Percentiles rank a stretch among this genome's conserved stretches.
phyloP scores from a whole-genome alignment of 92 coral and sea anemone genomes.

The Galaxea fascicularis region DNA sequence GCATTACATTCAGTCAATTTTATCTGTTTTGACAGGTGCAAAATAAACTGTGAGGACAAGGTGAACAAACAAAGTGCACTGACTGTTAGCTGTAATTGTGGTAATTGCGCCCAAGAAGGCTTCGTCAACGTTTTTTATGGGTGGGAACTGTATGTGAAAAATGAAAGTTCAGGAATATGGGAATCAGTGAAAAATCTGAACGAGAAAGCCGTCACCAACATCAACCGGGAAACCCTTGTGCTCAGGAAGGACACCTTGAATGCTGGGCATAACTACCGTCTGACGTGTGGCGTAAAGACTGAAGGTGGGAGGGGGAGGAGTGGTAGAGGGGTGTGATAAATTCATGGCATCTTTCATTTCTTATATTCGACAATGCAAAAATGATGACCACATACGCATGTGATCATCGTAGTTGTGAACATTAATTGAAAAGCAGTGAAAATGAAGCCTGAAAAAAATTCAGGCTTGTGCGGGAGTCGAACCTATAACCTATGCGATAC shows the following conservation, averaged over 20 bases:
- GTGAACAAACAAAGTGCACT: constrained; percentile 40
- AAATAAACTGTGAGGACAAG: constrained; percentile 55
- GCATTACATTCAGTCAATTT: no score
- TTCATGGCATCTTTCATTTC: no score
- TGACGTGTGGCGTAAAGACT: constrained; percentile 25
- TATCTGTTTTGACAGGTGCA: constrained; percentile 38
- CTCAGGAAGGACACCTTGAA: constrained; percentile 37
- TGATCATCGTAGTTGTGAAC: no score
- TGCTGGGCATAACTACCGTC: constrained; percentile 54
- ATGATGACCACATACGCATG: no score
- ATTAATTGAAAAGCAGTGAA: no score
- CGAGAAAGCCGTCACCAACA: constrained; percentile 47
- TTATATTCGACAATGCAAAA: no score
- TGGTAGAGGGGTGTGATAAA: no score
- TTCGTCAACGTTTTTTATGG: constrained; percentile 13
- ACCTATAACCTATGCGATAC: no score
- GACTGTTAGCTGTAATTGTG: constrained; percentile 27
- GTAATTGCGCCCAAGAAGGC: constrained; percentile 41
- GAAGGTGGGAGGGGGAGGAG: constrained; percentile 15
- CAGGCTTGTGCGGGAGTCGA: no score
- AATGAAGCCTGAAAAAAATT: no score
- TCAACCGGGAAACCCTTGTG: constrained; percentile 41
- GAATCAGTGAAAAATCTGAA: constrained; percentile 17
- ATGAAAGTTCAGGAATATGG: constrained; percentile 26
- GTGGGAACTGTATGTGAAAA: constrained; percentile 65